Evolutionary conservation across 2,888 invertebrate species (phyloP), one percentile per base, ranked within the genome.

Genomic region (Conomelus anceps): DNA sequence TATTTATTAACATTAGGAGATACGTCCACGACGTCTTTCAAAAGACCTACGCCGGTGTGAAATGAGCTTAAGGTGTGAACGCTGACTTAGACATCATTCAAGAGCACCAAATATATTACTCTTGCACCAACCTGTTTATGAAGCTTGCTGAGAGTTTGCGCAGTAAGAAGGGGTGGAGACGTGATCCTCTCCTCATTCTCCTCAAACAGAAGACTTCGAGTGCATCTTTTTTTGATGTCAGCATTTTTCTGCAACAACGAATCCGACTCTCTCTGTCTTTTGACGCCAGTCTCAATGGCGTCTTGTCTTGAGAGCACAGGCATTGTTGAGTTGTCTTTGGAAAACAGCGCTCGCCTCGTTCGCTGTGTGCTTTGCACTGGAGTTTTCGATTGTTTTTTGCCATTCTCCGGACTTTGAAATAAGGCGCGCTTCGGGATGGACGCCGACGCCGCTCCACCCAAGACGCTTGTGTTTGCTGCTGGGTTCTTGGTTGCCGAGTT

Each of bases 321-420:
- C 84, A 41, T 22, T 6, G n/a, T 20, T n/a, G 63, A 9, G 17
- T 7, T 34, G 63, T 63, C 63, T 1, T n/a, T 20, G 4, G 96
- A 96, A 3, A 94, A 96, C 0, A 96, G 92, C 0, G 95, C 95
- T 7, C 96, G 94, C 91, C 96, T 96, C 0, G 96, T 95, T 91
- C 94, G 95, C 92, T 95, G 94, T 6, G 94, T 92, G 92, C 92
- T 94, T 92, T 91, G 95, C 92, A 92, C 94, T 92, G 89, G 94
- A 93, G 90, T 94, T 86, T 91, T 91, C 23, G 24, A 22, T 22
- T 29, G 22, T n/a, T 86, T 86, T 13, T 86, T 86, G 22, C 23
- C 86, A 23, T 23, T 86, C 88, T 92, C 95, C 0, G 97, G 97
- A 92, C 97, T 97, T 91, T 96, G 95, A 91, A 97, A 97, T 0